A percentile compares a stretch with the other conserved stretches of the same genome.
phyloP scores from a whole-genome alignment of 1,140 invertebrate genomes.

The Dreissena polymorpha region DNA sequence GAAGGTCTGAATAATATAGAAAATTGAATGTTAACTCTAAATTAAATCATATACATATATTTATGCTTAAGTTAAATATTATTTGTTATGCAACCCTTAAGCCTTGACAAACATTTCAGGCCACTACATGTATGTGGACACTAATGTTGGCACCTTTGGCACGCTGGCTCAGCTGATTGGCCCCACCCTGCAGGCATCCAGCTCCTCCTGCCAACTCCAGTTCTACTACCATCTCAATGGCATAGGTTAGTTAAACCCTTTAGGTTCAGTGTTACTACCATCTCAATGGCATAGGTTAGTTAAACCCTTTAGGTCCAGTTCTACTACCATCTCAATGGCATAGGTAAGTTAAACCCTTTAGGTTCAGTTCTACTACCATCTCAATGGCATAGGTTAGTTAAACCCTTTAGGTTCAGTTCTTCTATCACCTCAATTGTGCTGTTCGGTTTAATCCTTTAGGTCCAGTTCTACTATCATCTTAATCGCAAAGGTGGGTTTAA shows the following conservation, averaged over 20 bases:
- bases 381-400: conserved; percentile 83
- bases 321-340: conserved; percentile 89
- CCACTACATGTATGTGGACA: conserved; percentile 88
- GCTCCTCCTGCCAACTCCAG: conserved; percentile 71
- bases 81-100: no score
- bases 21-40: no score
- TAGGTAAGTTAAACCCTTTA: conserved; percentile 65
- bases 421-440: no score
- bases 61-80: no score
- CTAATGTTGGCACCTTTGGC: conserved; percentile 56
- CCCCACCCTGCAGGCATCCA: conserved; percentile 62
- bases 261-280: conserved; percentile 84
- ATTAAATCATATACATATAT: no score
- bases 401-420: no score
- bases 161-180: conserved; percentile 64
- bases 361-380: conserved; percentile 85
- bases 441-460: no score
- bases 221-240: conserved; percentile 90
- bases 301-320: conserved; percentile 77
- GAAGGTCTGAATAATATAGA: no score
- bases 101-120: conserved; percentile 48
- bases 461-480: no score
- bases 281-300: conserved; percentile 84
- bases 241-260: conserved; percentile 59
- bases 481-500: no score